Percentiles rank a stretch among this genome's conserved stretches.
These are phyloP conservation scores for Acomys russatus DNA, from an alignment of 2,797 vertebrate genomes.

Conservation along the genomic window DNA sequence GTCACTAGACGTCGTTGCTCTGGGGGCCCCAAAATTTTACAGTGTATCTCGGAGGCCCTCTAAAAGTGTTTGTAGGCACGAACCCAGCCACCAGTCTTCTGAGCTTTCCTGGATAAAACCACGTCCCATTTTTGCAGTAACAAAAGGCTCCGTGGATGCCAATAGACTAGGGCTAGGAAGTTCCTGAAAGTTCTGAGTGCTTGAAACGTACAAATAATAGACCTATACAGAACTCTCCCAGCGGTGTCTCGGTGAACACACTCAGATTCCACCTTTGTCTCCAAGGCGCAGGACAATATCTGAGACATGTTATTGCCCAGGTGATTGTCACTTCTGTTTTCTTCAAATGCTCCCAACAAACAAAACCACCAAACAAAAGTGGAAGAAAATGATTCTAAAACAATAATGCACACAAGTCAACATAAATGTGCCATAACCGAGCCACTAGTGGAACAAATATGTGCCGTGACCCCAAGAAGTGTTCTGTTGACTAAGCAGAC, in stretches of 20 bases:
- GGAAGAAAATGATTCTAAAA: background rate
- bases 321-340: slow-evolving; percentile 30
- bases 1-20: background rate
- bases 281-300: background rate
- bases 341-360: slow-evolving; percentile 57
- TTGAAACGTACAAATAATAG: background rate
- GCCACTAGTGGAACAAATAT: background rate
- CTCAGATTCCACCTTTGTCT: background rate
- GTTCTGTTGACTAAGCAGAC: background rate
- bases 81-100: background rate
- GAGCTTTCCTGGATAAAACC: background rate
- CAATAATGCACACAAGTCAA: background rate
- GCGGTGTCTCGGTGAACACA: background rate
- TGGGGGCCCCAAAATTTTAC: background rate
- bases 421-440: background rate
- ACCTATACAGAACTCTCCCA: background rate
- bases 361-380: background rate
- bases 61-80: background rate
- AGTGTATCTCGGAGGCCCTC: background rate
- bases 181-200: background rate
- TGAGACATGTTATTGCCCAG: background rate
- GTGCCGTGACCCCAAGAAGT: background rate
- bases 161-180: background rate
- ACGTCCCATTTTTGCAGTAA: background rate
- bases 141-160: background rate